A percentile compares a stretch with the other conserved stretches of the same genome.
phyloP scores from a whole-genome alignment of 2,797 vertebrate genomes.

The Pyrocephalus nanus region DNA sequence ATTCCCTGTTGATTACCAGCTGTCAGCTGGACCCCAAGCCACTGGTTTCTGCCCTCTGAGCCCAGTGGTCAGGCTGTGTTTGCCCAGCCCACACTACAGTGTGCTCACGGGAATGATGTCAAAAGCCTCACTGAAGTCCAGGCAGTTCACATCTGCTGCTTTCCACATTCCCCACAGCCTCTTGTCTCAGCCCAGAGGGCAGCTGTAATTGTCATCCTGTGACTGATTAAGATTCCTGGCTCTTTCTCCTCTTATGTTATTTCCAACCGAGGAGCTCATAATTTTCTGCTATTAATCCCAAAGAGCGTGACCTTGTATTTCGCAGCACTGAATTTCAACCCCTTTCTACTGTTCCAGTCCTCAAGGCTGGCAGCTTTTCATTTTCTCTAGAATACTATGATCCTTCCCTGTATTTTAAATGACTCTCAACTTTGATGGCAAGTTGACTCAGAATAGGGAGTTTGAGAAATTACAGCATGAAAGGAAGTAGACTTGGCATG shows the following conservation, averaged over 20 bases:
- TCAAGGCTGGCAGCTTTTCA: constrained; percentile 36
- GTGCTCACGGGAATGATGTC: not conserved
- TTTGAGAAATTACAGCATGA: constrained; percentile 51
- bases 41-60: not conserved
- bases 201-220: constrained; percentile 40
- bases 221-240: constrained; percentile 54
- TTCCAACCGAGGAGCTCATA: constrained; percentile 39
- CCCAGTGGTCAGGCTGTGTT: not conserved
- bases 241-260: constrained; percentile 31
- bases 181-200: constrained; percentile 33
- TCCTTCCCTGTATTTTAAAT: constrained; percentile 37
- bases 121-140: not conserved
- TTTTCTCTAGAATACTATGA: constrained; percentile 19
- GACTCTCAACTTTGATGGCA: constrained; percentile 45
- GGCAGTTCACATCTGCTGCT: constrained; percentile 9
- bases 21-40: not conserved
- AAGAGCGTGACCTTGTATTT: constrained; percentile 45
- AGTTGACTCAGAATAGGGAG: constrained; percentile 37
- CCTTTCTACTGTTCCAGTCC: constrained; percentile 20
- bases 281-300: constrained; percentile 52
- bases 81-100: not conserved
- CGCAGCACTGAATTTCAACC: not conserved
- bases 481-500: constrained; percentile 48
- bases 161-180: not conserved
- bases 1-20: not conserved